Base-by-base conservation (phyloP, 2,888 invertebrate genomes). In the Cerceris ruficornis region DNA sequence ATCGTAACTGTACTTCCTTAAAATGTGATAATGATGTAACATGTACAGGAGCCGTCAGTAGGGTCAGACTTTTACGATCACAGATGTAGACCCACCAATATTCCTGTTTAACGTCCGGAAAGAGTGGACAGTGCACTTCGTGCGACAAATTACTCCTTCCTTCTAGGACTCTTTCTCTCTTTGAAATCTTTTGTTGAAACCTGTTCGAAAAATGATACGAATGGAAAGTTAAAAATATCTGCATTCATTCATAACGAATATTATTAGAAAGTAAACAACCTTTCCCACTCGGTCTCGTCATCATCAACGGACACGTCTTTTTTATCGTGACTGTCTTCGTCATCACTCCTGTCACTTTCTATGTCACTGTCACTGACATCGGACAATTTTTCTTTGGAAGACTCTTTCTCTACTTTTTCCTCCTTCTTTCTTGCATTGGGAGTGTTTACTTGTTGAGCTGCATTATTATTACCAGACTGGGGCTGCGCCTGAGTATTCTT, bases 1-100 rank as follows among this genome's bases (percentile, higher is more conserved):
- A 99, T 91, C 93, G 89, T 84, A 99, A 94, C 93, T 98, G 98
- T 85, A 98, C 96, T 94, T 98, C 98, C 93, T 98, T 98, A 86
- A 95, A 93, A 89, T 96, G 95, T 59, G 98, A 96, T 77, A 99
- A 95, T 92, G 97, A 98, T 69, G 99, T 99, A 79, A 99, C 96
- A 91, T 98, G 97, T 91, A 97, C 96, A 55, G 99, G 99, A 85
- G 98, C 96, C 64, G 99, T 98, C 84, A 99, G 95, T 87, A 99
- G 93, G 79, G 97, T 96, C 91, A 96, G 96, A 84, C 97, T 97
- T 93, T 98, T 99, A 88, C 98, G 95, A 93, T 99, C 99, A 93
- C 97, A 97, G 87, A 99, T 96, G 93, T 99, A 99, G 83, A 99
- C 96, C 99, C 99, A 99, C 99, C 99, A 99, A 93, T 97, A 99